Evolutionary conservation across 1,140 invertebrate genomes (phyloP).

Genomic region (Drosophila repleta): DNA sequence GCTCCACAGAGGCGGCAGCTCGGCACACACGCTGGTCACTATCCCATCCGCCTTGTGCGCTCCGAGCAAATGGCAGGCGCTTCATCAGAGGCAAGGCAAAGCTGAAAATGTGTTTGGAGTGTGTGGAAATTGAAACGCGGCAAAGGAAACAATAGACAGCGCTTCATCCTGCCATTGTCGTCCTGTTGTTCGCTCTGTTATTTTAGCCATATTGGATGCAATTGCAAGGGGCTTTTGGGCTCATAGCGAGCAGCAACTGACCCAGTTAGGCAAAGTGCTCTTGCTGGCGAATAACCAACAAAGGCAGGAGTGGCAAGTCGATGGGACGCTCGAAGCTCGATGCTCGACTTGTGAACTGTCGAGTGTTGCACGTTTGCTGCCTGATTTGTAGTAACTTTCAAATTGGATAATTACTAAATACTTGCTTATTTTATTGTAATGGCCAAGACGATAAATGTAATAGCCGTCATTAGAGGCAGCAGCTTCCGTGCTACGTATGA

Average conservation of each 20-base stretch:
- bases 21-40: not conserved
- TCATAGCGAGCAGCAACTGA: conserved; percentile 27
- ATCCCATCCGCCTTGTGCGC: not conserved
- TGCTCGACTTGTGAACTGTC: conserved; percentile 28
- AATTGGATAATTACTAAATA: conserved; percentile 82
- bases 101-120: not conserved
- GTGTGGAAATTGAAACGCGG: conserved; percentile 66
- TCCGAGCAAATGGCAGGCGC: conserved; percentile 5
- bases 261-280: conserved; percentile 50
- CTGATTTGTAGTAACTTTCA: conserved; percentile 75
- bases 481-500: conserved; percentile 77
- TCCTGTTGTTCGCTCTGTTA: not conserved
- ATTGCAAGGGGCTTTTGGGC: conserved; percentile 56
- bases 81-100: conserved; percentile 3
- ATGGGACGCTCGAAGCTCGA: conserved; percentile 1
- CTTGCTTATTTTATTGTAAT: conserved; percentile 81
- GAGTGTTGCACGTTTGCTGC: conserved; percentile 62
- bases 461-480: conserved; percentile 73
- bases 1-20: not conserved
- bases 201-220: conserved; percentile 19
- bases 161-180: conserved; percentile 10
- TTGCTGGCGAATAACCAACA: conserved; percentile 43
- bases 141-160: conserved; percentile 64
- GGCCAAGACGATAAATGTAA: conserved; percentile 79
- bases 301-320: conserved; percentile 5